These are phyloP conservation scores for Brachyhypopomus occidentalis DNA, from an alignment of 2,113 vertebrate genomes.

Conservation along the genomic window DNA sequence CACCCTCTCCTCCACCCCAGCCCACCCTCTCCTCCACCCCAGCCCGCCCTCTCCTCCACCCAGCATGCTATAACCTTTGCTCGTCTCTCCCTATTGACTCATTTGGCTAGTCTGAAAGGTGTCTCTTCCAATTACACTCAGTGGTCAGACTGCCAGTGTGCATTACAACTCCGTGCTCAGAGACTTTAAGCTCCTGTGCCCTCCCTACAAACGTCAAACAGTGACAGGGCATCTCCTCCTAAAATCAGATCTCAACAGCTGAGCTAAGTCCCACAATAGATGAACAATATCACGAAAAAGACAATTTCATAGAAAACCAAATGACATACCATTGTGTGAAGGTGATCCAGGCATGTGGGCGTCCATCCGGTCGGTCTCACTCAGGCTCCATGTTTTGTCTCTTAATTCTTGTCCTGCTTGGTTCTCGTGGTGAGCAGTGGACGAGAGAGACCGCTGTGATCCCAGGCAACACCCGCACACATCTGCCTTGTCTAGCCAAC, in stretches of 20 bases:
- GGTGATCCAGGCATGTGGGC: neutral
- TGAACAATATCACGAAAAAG: neutral
- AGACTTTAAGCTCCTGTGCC: neutral
- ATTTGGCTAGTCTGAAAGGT: slow-evolving; percentile 29
- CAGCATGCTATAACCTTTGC: slow-evolving; percentile 46
- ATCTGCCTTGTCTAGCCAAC: neutral
- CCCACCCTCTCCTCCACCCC: slow-evolving; percentile 16
- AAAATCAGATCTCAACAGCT: neutral
- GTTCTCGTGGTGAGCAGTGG: neutral
- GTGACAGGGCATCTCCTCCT: neutral
- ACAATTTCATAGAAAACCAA: neutral
- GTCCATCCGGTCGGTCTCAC: neutral
- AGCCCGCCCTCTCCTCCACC: slow-evolving; percentile 10
- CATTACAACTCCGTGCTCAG: slow-evolving; percentile 12
- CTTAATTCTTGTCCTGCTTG: neutral
- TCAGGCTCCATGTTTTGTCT: neutral
- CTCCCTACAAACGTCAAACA: neutral
- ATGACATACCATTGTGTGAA: slow-evolving; percentile 1
- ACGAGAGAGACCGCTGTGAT: neutral
- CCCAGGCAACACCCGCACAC: neutral
- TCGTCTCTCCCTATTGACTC: slow-evolving; percentile 27
- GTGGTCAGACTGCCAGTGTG: neutral
- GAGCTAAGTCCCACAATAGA: neutral
- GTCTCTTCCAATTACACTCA: slow-evolving; percentile 40
- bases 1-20: slow-evolving; percentile 16